Conservation (phyloP, 1,140 invertebrate species). For the Daktulosphaira vitifoliae region DNA sequence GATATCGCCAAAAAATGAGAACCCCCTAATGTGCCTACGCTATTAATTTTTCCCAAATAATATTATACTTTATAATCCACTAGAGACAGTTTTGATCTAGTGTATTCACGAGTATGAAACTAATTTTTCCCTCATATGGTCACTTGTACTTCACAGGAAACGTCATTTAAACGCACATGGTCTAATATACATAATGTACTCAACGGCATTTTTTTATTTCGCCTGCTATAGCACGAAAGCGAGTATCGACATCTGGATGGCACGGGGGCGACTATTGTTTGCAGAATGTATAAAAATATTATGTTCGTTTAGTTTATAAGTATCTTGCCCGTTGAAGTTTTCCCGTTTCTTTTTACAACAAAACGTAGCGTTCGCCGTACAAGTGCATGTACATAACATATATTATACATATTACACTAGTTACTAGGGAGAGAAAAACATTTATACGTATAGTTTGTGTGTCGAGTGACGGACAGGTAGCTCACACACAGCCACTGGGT, state of each 20-base stretch:
- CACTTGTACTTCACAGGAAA: conserved; percentile 16
- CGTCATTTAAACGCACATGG: conserved; percentile 30
- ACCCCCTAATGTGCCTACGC: too few relatives aligned
- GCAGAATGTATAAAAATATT: conserved; percentile 6
- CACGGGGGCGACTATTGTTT: conserved; percentile 31
- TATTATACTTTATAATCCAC: too few relatives aligned
- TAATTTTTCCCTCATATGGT: too few relatives aligned
- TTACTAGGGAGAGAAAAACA: neutral
- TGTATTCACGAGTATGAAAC: too few relatives aligned
- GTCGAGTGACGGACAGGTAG: conserved; percentile 31
- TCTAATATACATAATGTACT: neutral
- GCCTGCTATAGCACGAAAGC: neutral
- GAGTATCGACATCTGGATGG: conserved; percentile 30
- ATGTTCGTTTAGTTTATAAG: neutral
- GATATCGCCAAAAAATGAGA: too few relatives aligned
- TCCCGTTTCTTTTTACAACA: neutral
- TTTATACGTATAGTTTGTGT: neutral
- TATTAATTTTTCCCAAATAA: too few relatives aligned
- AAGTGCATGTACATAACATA: neutral
- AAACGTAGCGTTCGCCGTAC: neutral
- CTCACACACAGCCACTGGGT: neutral
- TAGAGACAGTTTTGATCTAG: too few relatives aligned
- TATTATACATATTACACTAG: neutral
- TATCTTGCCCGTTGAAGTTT: neutral
- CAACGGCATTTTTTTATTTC: neutral